Evolutionary conservation across 2,797 vertebrate genomes (phyloP), one percentile per base, ranked within the genome.

Genomic region (Nyctibius grandis): DNA sequence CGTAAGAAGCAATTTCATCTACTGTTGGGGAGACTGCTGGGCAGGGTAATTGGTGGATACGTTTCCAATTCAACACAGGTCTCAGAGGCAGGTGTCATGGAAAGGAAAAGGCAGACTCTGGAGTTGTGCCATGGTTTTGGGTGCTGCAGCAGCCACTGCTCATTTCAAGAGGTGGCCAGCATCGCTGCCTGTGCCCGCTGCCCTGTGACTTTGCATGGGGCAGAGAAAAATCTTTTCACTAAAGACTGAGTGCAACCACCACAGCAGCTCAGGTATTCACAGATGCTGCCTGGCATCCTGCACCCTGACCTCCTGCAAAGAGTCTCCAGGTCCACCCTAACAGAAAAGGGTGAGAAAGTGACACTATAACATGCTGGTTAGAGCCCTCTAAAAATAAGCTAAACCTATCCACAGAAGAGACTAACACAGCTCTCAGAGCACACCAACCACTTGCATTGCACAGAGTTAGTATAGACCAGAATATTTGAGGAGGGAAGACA

Each of bases 111-210:
- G 25, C 13, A 72, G n/a, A 21, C 10, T 23, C n/a, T 16, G 25
- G 21, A 80, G 44, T 15, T 1, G 0, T 38, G 34, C 26, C 9
- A 36, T 22, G 26, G 12, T 7, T 76, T 54, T 34, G 47, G 17
- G 57, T 23, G 18, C 21, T 65, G 19, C 45, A 72, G 57, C 12
- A 54, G 70, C 11, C 28, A 40, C 65, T 42, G 42, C 16, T 82
- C 28, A 9, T 67, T 64, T 47, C 23, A 76, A 26, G 29, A 48
- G 31, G 16, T 6, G 15, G 13, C 57, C 47, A 26, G 1, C 9
- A 4, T 36, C 1, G 1, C 25, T 2, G 3, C 38, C n/a, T 34
- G 9, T 40, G 45, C 18, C 45, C 31, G 4, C 34, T 25, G n/a
- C 25, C 50, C 11, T 36, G 12, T 10, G 33, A n/a, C 17, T 26